phyloP scores from a whole-genome alignment of 1,140 invertebrate species.

The Rhyzopertha dominica region DNA sequence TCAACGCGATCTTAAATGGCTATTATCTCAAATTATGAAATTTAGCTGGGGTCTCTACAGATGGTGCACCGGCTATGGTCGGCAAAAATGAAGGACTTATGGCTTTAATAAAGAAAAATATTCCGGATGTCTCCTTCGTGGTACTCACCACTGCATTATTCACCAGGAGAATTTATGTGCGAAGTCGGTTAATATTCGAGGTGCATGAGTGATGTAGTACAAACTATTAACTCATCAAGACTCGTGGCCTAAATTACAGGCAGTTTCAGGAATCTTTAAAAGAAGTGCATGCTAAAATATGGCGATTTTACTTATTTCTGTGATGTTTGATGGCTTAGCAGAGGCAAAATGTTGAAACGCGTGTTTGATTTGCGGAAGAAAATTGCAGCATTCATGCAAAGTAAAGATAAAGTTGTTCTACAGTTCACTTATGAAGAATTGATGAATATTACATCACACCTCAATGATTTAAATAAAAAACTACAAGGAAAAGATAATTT shows the following conservation, averaged over 20 bases:
- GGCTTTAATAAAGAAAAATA: conserved; percentile 24
- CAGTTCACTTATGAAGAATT: no score
- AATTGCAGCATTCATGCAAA: no score
- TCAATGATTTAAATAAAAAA: no score
- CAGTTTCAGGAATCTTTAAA: conserved; percentile 39
- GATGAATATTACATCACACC: no score
- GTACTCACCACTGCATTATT: conserved; percentile 37
- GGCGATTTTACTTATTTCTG: conserved; percentile 32
- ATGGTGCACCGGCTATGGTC: conserved; percentile 39
- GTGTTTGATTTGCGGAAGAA: conserved; percentile 16
- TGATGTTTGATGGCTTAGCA: conserved; percentile 36
- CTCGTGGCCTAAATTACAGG: conserved; percentile 33
- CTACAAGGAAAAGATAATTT: no score
- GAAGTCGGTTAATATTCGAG: conserved; percentile 27
- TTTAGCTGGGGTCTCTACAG: conserved; percentile 29
- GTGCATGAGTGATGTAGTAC: conserved; percentile 36
- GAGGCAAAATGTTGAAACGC: conserved; percentile 16
- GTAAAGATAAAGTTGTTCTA: no score
- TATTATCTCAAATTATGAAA: conserved; percentile 23
- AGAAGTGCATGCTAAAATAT: conserved; percentile 36
- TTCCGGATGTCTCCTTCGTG: conserved; percentile 14
- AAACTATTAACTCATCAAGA: conserved; percentile 39
- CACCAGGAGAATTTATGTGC: conserved; percentile 34
- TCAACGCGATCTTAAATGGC: conserved; percentile 19
- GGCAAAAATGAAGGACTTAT: conserved; percentile 31